Percentiles rank a stretch among this genome's conserved stretches.
Evolutionary conservation across 2,888 invertebrate species (phyloP).

Genomic region (Coremacera marginata): DNA sequence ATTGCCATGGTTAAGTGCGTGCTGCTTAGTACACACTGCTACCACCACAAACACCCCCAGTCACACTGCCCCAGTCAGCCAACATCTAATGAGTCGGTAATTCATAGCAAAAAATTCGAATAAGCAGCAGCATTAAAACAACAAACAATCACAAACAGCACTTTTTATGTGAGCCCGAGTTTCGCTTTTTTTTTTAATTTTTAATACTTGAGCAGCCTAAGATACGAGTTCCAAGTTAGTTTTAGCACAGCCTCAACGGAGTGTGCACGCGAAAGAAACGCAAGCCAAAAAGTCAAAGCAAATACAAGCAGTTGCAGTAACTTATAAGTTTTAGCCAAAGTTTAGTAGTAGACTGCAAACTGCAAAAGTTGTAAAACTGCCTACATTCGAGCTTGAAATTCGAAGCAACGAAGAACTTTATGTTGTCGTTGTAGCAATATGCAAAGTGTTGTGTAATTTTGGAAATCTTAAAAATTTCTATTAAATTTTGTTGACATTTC

Average conservation of each 20-base stretch:
- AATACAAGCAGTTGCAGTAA: conserved; percentile 43
- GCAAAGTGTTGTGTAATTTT: background rate
- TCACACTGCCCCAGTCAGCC: too few relatives aligned
- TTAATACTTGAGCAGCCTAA: conserved; percentile 67
- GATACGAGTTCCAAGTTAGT: conserved; percentile 65
- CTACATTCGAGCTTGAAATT: too few relatives aligned
- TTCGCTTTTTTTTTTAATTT: conserved; percentile 56
- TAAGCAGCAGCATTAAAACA: background rate
- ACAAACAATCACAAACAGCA: background rate
- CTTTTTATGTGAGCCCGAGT: background rate
- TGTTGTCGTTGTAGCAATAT: background rate
- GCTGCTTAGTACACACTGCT: too few relatives aligned
- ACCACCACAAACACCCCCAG: background rate
- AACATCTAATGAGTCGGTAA: too few relatives aligned
- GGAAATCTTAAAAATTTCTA: background rate
- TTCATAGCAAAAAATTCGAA: too few relatives aligned
- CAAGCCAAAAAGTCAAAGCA: conserved; percentile 44
- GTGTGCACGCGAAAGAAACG: conserved; percentile 65
- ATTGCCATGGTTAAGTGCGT: too few relatives aligned
- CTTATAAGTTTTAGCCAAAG: conserved; percentile 23
- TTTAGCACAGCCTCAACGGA: conserved; percentile 69
- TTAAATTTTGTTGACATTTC: background rate
- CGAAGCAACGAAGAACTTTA: background rate
- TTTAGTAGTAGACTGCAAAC: conserved; percentile 18
- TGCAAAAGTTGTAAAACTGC: background rate